A percentile compares a stretch with the other conserved stretches of the same genome.
Evolutionary conservation across 2,888 invertebrate genomes (phyloP).

Genomic region (Holacanthella duospinosa): DNA sequence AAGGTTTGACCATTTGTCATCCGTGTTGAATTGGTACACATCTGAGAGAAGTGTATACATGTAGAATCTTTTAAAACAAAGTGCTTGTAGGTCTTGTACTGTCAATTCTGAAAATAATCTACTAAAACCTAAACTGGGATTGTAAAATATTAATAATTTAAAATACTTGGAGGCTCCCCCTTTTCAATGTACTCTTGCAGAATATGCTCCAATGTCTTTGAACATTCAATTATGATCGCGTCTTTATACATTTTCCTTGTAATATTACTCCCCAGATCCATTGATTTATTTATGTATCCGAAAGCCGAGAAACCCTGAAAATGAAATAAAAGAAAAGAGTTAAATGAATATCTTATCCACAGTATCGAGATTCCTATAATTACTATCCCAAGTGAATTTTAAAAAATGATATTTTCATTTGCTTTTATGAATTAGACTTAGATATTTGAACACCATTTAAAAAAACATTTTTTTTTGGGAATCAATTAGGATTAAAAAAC

Average conservation of each 20-base stretch:
- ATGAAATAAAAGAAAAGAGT: constrained; percentile 8
- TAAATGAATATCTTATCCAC: no score
- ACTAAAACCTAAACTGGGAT: neutral
- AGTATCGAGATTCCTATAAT: no score
- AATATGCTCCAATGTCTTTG: neutral
- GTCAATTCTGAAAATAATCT: neutral
- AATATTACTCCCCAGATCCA: constrained; percentile 38
- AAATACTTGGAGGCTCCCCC: no score
- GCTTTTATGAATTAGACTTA: no score
- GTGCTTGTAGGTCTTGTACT: neutral
- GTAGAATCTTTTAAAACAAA: constrained; percentile 42
- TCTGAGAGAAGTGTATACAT: constrained; percentile 40
- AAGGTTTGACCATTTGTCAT: constrained; percentile 40
- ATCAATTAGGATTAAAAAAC: no score
- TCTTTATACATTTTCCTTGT: neutral
- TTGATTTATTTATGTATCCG: constrained; percentile 41
- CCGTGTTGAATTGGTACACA: constrained; percentile 42
- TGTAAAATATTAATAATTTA: no score
- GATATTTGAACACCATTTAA: no score
- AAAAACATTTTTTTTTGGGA: no score
- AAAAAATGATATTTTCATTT: no score
- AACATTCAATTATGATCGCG: neutral
- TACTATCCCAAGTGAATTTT: no score
- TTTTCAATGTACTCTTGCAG: no score
- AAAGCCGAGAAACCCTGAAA: constrained; percentile 45